Evolutionary conservation across 1,140 invertebrate genomes (phyloP), one percentile per base, ranked within the genome.

Genomic region (Musca vetustissima): DNA sequence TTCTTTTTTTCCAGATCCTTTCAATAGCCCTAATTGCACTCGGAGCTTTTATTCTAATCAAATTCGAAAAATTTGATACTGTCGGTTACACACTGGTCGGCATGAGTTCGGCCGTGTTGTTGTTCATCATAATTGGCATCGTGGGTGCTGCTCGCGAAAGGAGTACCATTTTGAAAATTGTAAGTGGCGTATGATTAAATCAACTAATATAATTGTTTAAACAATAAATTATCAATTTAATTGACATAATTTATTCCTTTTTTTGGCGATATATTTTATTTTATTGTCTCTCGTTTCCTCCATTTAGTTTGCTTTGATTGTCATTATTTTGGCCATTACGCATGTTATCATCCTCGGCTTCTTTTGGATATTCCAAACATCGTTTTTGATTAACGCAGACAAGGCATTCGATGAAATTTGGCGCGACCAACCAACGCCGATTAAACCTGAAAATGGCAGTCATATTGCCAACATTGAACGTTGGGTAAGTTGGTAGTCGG

Each of bases 371-470:
- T 80, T 80, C 72, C 73, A 80, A 74, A 66, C 61, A 15, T 76
- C 76, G 43, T 61, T 80, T 57, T 71, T 80, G 22, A 80, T 80
- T 49, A 80, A 77, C 64, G 75, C 78, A 50, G 76, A 80, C 66
- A 73, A 73, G 4, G 76, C 70, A 15, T 80, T 80, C 65, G 76
- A 78, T 64, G 47, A 78, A 43, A 57, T 80, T 43, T 80, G 78
- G 78, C 69, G 73, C 11, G 71, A 76, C 65, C 78, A 76, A 64
- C 73, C 74, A 0, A 71, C 79, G 61, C 78, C 78, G 15, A 74
- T 80, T 2, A 80, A 72, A 68, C 78, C 78, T 1, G 76, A 72
- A n/a, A 80, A 80, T 70, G 70, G 69, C 53, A 80, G 76, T 64
- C 73, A 77, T 67, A 80, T 80, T 22, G 74, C 76, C 67, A 77